A percentile compares a stretch with the other conserved stretches of the same genome.
These are phyloP conservation scores for Xestia xanthographa DNA, from an alignment of 2,888 invertebrate genomes.

Conservation along the genomic window DNA sequence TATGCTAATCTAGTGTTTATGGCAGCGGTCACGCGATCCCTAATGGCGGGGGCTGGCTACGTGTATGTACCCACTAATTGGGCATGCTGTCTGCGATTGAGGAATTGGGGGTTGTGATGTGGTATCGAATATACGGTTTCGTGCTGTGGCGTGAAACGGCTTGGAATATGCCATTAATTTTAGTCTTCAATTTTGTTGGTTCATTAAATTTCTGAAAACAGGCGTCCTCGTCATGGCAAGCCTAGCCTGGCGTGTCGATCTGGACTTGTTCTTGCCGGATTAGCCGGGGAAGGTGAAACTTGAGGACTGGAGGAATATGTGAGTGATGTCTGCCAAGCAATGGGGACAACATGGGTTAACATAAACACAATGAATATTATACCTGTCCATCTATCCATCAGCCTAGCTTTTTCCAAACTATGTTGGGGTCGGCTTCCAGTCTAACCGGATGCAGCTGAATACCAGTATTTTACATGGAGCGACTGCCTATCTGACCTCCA, in stretches of 20 bases:
- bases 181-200: not conserved
- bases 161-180: not conserved
- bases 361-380: not conserved
- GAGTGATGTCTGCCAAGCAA: not conserved
- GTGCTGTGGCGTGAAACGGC: not conserved
- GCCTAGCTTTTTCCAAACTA: too few relatives aligned
- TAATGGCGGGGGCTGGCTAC: conserved; percentile 42
- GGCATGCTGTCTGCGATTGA: conserved; percentile 53
- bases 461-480: too few relatives aligned
- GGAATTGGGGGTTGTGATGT: conserved; percentile 39
- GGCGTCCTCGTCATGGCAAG: not conserved
- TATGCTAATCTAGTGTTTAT: conserved; percentile 72
- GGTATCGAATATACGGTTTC: conserved; percentile 13
- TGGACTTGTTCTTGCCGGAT: not conserved
- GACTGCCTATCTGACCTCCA: too few relatives aligned
- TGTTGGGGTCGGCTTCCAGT: too few relatives aligned
- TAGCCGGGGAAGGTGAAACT: not conserved
- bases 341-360: not conserved
- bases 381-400: too few relatives aligned
- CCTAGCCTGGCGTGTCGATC: not conserved
- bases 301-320: not conserved
- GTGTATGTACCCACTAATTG: conserved; percentile 59
- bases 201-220: not conserved
- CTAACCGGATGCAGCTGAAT: too few relatives aligned
- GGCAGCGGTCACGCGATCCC: conserved; percentile 67